Evolutionary conservation across 2,113 vertebrate species (phyloP).

Genomic region (Erpornis zantholeuca): DNA sequence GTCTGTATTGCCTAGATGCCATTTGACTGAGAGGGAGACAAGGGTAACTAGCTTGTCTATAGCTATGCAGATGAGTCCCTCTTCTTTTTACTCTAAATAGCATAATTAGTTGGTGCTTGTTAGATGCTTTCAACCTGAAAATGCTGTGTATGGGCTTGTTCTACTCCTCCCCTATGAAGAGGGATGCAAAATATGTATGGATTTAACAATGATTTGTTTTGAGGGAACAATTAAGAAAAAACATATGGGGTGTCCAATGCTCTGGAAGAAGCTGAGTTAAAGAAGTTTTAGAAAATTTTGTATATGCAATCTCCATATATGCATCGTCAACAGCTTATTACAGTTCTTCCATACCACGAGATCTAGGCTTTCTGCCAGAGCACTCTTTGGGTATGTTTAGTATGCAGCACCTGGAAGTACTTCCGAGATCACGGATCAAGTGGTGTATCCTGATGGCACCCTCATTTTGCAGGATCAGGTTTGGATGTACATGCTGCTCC

Average conservation of each 20-base stretch:
- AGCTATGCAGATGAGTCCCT: conserved; percentile 60
- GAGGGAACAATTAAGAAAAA: conserved; percentile 53
- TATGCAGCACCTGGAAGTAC: conserved; percentile 64
- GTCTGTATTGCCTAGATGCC: neutral
- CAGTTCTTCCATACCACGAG: conserved; percentile 6
- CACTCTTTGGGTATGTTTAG: conserved; percentile 29
- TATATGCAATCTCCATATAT: conserved; percentile 66
- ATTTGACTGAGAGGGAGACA: neutral
- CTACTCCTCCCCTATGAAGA: conserved; percentile 5
- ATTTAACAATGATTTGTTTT: conserved; percentile 48
- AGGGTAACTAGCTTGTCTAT: conserved; percentile 31
- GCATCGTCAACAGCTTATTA: conserved; percentile 61
- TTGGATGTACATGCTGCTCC: neutral
- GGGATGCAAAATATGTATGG: conserved; percentile 29
- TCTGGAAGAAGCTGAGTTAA: conserved; percentile 57
- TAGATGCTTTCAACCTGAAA: conserved; percentile 68
- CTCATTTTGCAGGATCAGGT: neutral
- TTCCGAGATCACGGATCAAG: conserved; percentile 43
- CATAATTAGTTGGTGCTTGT: conserved; percentile 65
- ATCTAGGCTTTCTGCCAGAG: conserved; percentile 61
- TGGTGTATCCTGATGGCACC: neutral
- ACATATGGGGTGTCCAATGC: conserved; percentile 33
- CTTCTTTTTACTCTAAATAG: conserved; percentile 49
- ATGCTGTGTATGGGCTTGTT: conserved; percentile 50
- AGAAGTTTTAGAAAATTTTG: conserved; percentile 56